These are phyloP conservation scores for Oophaga sylvatica DNA, from an alignment of 2,797 vertebrate genomes.

Conservation along the genomic window DNA sequence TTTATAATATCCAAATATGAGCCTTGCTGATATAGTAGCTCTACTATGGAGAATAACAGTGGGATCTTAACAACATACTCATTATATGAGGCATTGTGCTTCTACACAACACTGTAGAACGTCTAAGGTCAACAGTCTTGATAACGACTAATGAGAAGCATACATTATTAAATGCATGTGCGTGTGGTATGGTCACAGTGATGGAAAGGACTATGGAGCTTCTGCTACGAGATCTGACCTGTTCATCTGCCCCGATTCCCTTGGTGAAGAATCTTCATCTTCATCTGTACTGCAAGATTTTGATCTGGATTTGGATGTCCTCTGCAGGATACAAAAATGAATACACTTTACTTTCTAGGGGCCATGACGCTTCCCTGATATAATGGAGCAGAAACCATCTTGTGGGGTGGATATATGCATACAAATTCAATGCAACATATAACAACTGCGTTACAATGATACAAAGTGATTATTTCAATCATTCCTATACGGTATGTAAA, in stretches of 20 bases:
- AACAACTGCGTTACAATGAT: not conserved
- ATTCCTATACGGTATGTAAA: not conserved
- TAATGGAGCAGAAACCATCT: not conserved
- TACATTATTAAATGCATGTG: conserved; percentile 12
- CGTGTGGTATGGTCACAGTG: not conserved
- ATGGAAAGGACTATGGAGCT: conserved; percentile 6
- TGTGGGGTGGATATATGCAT: not conserved
- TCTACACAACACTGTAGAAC: not conserved
- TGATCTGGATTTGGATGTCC: conserved; percentile 84
- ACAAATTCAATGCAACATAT: not conserved
- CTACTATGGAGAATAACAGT: not conserved
- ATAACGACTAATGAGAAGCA: conserved; percentile 21
- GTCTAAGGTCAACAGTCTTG: conserved; percentile 13
- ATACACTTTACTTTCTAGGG: not conserved
- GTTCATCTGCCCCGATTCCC: conserved; percentile 82
- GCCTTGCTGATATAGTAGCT: not conserved
- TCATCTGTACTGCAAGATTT: conserved; percentile 83
- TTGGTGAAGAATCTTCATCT: conserved; percentile 83
- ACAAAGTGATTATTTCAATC: not conserved
- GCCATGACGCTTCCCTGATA: not conserved
- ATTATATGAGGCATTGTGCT: not conserved
- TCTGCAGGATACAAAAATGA: conserved; percentile 75
- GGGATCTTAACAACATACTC: conserved; percentile 4
- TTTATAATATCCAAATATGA: not conserved
- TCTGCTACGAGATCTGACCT: conserved; percentile 76